These are phyloP conservation scores for Holocentrus rufus DNA, from an alignment of 2,797 vertebrate genomes.

Conservation along the genomic window DNA sequence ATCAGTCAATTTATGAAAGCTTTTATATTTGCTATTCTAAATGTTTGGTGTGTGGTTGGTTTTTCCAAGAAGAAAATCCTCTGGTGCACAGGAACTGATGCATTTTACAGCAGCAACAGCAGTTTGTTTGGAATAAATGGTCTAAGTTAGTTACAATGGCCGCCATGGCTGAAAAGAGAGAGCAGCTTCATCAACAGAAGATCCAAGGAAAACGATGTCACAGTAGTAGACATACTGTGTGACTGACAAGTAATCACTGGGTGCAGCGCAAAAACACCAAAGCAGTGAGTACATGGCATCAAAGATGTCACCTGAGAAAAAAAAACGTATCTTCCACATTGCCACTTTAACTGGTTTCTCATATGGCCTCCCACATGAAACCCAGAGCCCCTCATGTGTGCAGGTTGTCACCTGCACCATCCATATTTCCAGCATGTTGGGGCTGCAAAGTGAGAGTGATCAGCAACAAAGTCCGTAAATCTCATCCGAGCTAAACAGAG, in stretches of 20 bases:
- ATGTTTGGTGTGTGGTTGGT: no score
- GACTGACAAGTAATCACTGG: constrained; percentile 16
- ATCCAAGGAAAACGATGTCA: no score
- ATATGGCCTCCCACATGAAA: neutral
- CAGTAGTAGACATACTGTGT: neutral
- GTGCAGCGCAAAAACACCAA: constrained; percentile 13
- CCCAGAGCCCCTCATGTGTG: constrained; percentile 4
- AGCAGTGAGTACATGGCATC: neutral
- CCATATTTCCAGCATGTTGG: constrained; percentile 39
- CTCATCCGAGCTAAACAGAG: constrained; percentile 54
- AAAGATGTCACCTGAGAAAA: neutral
- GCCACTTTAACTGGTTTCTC: neutral
- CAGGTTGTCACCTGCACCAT: constrained; percentile 26
- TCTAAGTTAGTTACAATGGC: no score
- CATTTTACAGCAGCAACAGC: no score
- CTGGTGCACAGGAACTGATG: no score
- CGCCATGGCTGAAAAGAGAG: no score
- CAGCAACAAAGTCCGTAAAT: constrained; percentile 58
- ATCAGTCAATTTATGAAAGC: no score
- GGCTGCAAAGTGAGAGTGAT: constrained; percentile 52
- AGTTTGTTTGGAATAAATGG: no score
- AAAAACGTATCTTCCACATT: neutral
- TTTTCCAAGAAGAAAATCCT: no score
- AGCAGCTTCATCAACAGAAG: no score
- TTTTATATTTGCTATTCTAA: no score